Evolutionary conservation across 1,140 invertebrate genomes (phyloP).

Genomic region (Brachionus angularis): DNA sequence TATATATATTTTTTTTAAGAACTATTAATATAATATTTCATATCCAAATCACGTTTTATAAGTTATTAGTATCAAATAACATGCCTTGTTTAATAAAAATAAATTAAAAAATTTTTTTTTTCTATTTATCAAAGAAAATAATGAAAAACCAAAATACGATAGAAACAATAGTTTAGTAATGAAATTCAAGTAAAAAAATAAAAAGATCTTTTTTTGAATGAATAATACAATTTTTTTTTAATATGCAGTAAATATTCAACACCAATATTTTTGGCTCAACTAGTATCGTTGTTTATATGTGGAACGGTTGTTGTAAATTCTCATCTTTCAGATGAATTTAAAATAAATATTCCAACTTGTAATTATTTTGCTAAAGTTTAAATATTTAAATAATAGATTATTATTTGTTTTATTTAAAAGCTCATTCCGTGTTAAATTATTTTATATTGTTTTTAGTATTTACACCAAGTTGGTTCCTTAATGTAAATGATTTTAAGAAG

Average conservation of each 20-base stretch:
- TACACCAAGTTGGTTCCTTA: slow-evolving; percentile 70
- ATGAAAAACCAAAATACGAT: no score
- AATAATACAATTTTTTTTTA: neutral
- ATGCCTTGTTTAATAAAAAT: no score
- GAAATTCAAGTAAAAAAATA: no score
- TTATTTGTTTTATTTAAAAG: slow-evolving; percentile 56
- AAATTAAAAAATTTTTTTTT: no score
- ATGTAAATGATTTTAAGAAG: no score
- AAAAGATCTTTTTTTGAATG: no score
- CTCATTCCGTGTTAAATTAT: slow-evolving; percentile 76
- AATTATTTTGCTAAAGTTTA: slow-evolving; percentile 45
- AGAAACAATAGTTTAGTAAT: no score
- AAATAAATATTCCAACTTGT: slow-evolving; percentile 69
- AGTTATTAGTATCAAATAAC: no score
- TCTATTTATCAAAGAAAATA: no score
- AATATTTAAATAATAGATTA: neutral
- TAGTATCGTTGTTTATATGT: slow-evolving; percentile 70
- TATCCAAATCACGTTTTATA: no score
- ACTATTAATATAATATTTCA: no score
- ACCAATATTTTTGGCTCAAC: slow-evolving; percentile 64
- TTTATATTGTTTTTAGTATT: slow-evolving; percentile 69
- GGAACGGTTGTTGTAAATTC: slow-evolving; percentile 68
- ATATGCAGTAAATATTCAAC: neutral
- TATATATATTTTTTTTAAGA: no score
- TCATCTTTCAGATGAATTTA: slow-evolving; percentile 68